Percentiles rank a stretch among this genome's conserved stretches.
These are phyloP conservation scores for Caenorhabditis sulstoni DNA, from an alignment of 2,888 invertebrate species.

Conservation along the genomic window DNA sequence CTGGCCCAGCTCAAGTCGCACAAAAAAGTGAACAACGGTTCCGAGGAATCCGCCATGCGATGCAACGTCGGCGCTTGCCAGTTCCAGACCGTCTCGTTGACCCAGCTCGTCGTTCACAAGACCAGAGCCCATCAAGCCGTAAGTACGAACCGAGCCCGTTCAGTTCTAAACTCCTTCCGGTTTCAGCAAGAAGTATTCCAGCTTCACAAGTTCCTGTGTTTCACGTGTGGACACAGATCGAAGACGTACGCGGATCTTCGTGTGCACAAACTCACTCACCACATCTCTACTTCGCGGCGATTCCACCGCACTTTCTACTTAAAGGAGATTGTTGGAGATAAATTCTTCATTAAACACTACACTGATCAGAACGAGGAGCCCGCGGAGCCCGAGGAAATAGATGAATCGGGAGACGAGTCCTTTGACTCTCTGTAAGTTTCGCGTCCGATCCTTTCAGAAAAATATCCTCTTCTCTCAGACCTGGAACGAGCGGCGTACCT, in stretches of 20 bases:
- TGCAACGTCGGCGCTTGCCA: slow-evolving; percentile 45
- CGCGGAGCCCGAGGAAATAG: not conserved
- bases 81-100: slow-evolving; percentile 8
- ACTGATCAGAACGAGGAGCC: not conserved
- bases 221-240: slow-evolving; percentile 41
- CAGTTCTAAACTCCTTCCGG: not conserved
- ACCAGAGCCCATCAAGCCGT: slow-evolving; percentile 34
- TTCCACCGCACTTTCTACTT: slow-evolving; percentile 35
- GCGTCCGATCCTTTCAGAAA: not conserved
- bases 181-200: slow-evolving; percentile 5
- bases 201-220: slow-evolving; percentile 18
- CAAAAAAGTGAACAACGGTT: not conserved
- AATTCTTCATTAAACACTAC: slow-evolving; percentile 27
- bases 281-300: not conserved
- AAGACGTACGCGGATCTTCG: slow-evolving; percentile 15
- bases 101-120: slow-evolving; percentile 33
- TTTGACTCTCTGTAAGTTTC: slow-evolving; percentile 38
- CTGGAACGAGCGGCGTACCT: not conserved
- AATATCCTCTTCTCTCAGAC: not conserved
- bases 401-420: slow-evolving; percentile 33
- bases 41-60: not conserved
- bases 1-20: slow-evolving; percentile 28
- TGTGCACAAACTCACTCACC: slow-evolving; percentile 24
- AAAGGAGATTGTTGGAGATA: slow-evolving; percentile 52
- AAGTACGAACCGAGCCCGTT: not conserved